phyloP scores from a whole-genome alignment of 2,113 vertebrate species.

The Dipodomys stephensi region DNA sequence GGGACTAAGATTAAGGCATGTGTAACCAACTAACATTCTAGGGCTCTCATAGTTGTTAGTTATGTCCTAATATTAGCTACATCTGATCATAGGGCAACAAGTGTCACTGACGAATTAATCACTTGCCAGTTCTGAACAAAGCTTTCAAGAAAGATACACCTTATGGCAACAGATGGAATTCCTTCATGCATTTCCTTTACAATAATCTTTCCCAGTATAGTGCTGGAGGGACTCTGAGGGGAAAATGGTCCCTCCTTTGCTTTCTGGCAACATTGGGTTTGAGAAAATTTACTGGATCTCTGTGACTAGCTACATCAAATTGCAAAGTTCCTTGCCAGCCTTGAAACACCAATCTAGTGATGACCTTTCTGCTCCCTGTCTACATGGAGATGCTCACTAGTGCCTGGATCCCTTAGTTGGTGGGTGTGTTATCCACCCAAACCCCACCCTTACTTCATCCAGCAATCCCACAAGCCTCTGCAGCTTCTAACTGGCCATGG shows the following conservation, averaged over 20 bases:
- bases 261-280: background rate
- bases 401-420: too few species aligned
- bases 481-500: background rate
- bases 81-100: background rate
- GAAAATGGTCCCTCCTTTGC: background rate
- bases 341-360: background rate
- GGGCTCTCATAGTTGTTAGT: background rate
- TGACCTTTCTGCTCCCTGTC: background rate
- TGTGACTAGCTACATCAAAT: background rate
- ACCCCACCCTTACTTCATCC: accelerated
- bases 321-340: background rate
- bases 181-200: slow-evolving; percentile 11
- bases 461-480: background rate
- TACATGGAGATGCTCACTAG: background rate
- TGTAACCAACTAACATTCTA: background rate
- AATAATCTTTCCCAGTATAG: background rate
- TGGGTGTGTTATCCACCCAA: too few species aligned
- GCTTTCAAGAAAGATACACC: background rate
- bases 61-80: background rate
- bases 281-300: background rate
- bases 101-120: background rate
- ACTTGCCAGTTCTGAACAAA: background rate
- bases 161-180: background rate
- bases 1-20: background rate
- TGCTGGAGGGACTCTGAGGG: background rate